These are phyloP conservation scores for Erethizon dorsatum DNA, from an alignment of 2,797 vertebrate species.

Conservation along the genomic window DNA sequence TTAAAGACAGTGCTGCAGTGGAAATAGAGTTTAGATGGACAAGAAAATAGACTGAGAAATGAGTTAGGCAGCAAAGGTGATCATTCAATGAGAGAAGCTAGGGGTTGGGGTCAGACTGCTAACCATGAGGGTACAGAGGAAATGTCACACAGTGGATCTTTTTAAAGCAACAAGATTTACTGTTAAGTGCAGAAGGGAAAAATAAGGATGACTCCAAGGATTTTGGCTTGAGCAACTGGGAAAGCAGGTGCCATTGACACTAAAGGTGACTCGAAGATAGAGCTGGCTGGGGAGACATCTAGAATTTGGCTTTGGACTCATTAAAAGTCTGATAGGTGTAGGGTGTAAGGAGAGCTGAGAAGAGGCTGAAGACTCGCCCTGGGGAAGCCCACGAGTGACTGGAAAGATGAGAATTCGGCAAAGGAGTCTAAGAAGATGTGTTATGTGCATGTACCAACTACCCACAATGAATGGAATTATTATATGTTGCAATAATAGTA, in stretches of 20 bases:
- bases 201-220: not conserved
- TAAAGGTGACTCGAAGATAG: not conserved
- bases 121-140: not conserved
- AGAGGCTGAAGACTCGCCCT: not conserved
- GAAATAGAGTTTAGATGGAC: not conserved
- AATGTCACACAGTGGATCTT: not conserved
- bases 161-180: not conserved
- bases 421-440: not conserved
- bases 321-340: not conserved
- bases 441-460: not conserved
- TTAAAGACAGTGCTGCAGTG: not conserved
- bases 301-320: not conserved
- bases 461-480: not conserved
- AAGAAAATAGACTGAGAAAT: not conserved
- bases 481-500: not conserved
- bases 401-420: not conserved
- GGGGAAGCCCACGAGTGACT: fast-evolving
- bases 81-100: not conserved
- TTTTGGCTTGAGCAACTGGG: not conserved
- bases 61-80: not conserved
- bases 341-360: not conserved
- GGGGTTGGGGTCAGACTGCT: not conserved
- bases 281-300: too few species aligned
- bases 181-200: not conserved
- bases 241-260: not conserved